Base-by-base conservation (phyloP, 1,140 invertebrate species). In the Drosophila parabipectinata region DNA sequence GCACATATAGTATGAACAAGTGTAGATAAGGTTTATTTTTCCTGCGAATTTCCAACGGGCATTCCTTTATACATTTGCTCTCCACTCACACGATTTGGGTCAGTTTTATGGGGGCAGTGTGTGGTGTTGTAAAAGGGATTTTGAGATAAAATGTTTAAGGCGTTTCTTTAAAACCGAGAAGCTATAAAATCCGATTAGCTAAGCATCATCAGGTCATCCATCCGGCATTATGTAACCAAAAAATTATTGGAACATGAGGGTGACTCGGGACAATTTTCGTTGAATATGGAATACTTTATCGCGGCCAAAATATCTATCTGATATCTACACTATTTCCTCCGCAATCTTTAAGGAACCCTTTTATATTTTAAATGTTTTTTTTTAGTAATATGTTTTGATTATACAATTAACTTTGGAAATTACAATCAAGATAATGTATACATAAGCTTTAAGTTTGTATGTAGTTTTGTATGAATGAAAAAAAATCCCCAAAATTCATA, bases 1-100 rank as follows among this genome's bases (percentile, higher is more conserved):
- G 56, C 71, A 73, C 48, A 58, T 56, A 67, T 66, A 76, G 64
- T 61, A 47, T 41, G 57, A 50, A 72, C 57, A 75, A 75, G 71
- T 75, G 72, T 41, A 58, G 72, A 75, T 75, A 75, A 75, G 72
- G 67, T 72, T 72, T 66, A 53, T 66, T 75, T 74, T 75, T 75
- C 61, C 72, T 75, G 53, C 34, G 72, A 75, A 74, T 47, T 75
- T 57, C 28, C 51, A 75, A 64, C 45, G 15, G 32, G 54, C 72
- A 74, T 74, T 74, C 53, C 72, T 73, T 50, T n/a, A 39, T 34
- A 24, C 68, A 69, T 45, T 44, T 53, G 54, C 24, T 57, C 56
- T 58, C 14, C 39, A 30, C 44, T 48, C 12, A 26, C 6, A 12
- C 59, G 39, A 62, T 63, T 56, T 56, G 45, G 66, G 66, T 69